These are phyloP conservation scores for Silurus asotus DNA, from an alignment of 2,113 vertebrate genomes.

Conservation along the genomic window DNA sequence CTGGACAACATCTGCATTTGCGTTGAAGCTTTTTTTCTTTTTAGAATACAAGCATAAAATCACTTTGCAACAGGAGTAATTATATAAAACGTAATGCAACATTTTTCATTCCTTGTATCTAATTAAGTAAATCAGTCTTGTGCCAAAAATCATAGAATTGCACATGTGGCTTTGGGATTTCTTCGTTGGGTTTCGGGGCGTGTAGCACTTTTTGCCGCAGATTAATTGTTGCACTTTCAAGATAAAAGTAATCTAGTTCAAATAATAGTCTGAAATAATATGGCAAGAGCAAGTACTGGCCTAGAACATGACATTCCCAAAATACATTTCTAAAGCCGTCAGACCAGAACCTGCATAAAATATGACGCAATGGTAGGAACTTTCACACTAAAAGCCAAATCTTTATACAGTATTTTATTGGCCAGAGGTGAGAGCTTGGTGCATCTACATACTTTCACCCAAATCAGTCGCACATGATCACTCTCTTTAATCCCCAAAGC, in stretches of 20 bases:
- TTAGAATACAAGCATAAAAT: not conserved
- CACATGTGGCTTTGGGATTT: not conserved
- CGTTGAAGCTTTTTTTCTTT: not conserved
- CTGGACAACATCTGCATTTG: conserved; percentile 9
- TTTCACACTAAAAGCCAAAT: not conserved
- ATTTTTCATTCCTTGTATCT: not conserved
- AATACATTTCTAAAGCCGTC: conserved; percentile 10
- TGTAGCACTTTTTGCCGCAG: not conserved
- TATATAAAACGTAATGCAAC: not conserved
- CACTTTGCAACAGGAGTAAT: not conserved
- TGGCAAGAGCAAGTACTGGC: not conserved
- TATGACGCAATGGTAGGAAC: not conserved
- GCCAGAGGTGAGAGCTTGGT: not conserved
- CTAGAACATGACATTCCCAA: not conserved
- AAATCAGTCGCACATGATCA: not conserved
- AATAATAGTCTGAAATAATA: not conserved
- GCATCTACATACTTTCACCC: not conserved
- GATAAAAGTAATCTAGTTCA: not conserved
- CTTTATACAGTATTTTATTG: not conserved
- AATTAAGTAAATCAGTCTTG: not conserved
- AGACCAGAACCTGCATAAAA: not conserved
- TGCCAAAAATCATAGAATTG: not conserved
- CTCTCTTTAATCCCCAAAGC: not conserved
- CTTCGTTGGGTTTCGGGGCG: not conserved
- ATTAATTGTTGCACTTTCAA: not conserved